Conservation (phyloP, 2,113 vertebrate genomes). For the Pollimyrus isidori region DNA sequence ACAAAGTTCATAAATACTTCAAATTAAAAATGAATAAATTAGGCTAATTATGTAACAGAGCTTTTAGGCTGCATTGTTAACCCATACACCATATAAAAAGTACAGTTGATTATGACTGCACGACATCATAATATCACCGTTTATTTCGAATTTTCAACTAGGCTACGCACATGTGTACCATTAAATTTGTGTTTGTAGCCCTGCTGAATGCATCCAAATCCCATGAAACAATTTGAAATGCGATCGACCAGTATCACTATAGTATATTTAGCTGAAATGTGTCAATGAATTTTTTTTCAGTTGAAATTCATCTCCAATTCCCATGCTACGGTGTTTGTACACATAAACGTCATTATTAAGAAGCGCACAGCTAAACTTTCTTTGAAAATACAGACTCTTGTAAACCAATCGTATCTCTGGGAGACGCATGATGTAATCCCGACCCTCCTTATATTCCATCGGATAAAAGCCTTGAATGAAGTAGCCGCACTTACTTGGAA, state of each 20-base stretch:
- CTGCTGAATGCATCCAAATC: not conserved
- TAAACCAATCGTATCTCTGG: slow-evolving; percentile 36
- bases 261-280: not conserved
- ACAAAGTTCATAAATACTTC: not conserved
- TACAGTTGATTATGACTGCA: not conserved
- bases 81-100: not conserved
- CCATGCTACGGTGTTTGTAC: not conserved
- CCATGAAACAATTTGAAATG: not conserved
- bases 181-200: not conserved
- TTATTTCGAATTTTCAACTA: not conserved
- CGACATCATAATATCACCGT: not conserved
- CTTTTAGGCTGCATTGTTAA: not conserved
- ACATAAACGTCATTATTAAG: not conserved
- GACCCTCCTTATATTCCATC: slow-evolving; percentile 32
- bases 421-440: not conserved
- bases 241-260: not conserved
- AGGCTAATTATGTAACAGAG: not conserved
- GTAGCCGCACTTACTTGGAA: not conserved
- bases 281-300: not conserved
- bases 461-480: slow-evolving; percentile 43
- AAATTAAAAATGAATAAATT: not conserved
- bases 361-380: not conserved
- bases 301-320: not conserved
- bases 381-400: not conserved
- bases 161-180: not conserved